Evolutionary conservation across 2,797 vertebrate species (phyloP).

Genomic region (Telmatherina bonti): DNA sequence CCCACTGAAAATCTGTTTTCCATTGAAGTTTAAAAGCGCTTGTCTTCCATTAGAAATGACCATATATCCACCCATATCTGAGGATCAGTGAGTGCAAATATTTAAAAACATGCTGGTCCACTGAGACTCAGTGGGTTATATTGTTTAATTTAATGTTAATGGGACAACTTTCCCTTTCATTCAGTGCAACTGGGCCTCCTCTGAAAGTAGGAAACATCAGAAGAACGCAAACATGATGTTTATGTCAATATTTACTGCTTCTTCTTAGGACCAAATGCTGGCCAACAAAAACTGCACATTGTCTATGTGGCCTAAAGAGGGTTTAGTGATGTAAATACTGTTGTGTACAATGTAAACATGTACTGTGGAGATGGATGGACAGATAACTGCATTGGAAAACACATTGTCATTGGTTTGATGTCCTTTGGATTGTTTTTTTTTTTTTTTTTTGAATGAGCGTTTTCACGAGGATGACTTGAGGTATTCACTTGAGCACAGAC

Average conservation of each 20-base stretch:
- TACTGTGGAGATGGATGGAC: conserved; percentile 74
- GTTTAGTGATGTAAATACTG: conserved; percentile 28
- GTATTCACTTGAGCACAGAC: conserved; percentile 70
- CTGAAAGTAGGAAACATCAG: conserved; percentile 23
- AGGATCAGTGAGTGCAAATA: background rate
- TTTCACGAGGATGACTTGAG: conserved; percentile 81
- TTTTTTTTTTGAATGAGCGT: conserved; percentile 81
- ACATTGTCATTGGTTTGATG: conserved; percentile 81
- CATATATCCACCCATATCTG: too few relatives aligned
- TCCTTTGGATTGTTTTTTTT: conserved; percentile 66
- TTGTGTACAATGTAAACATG: conserved; percentile 91
- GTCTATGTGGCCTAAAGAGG: conserved; percentile 28
- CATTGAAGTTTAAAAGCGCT: background rate
- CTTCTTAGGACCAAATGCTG: background rate
- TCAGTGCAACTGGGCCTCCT: background rate
- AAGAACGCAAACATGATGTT: conserved; percentile 5
- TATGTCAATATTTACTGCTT: conserved; percentile 15
- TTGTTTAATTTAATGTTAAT: background rate
- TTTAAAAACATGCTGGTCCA: too few relatives aligned
- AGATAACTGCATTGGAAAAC: conserved; percentile 82
- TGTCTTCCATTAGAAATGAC: background rate
- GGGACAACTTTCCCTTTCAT: conserved; percentile 15
- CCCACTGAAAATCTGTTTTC: background rate
- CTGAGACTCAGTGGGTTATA: too few relatives aligned
- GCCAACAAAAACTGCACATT: conserved; percentile 61